Conservation (phyloP, 2,797 vertebrate genomes). For the Sebastes dallii region DNA sequence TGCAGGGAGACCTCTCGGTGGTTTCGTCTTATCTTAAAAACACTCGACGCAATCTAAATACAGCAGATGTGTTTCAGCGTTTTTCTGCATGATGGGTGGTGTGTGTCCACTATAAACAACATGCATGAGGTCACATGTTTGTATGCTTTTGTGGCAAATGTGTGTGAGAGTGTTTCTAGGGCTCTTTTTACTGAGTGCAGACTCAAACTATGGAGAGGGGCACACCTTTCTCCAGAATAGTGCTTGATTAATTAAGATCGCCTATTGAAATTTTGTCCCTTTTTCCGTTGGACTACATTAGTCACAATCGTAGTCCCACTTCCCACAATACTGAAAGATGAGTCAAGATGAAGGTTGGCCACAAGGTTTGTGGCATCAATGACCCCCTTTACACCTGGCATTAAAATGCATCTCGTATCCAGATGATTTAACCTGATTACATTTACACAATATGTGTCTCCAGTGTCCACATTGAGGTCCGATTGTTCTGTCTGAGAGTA, state of each 20-base stretch:
- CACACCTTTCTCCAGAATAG: neutral
- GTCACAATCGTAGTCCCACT: neutral
- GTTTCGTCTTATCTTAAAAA: constrained; percentile 18
- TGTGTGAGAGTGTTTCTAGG: neutral
- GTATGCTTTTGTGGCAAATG: neutral
- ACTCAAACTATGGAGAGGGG: neutral
- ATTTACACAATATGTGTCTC: too few species aligned
- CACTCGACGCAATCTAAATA: neutral
- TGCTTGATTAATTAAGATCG: neutral
- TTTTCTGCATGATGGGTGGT: neutral
- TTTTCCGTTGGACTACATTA: neutral
- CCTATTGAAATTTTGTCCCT: neutral
- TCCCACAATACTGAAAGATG: neutral
- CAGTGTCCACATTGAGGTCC: too few species aligned
- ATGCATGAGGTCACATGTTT: neutral
- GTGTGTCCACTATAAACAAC: neutral
- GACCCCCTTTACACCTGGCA: too few species aligned
- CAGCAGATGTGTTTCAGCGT: neutral
- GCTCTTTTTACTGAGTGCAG: neutral
- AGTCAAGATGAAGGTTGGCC: neutral
- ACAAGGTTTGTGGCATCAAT: neutral
- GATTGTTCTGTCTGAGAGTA: too few species aligned
- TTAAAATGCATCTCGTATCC: too few species aligned
- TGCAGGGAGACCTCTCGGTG: neutral
- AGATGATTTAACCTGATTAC: too few species aligned